phyloP scores from a whole-genome alignment of 2,797 vertebrate species.

The Galaxias olidus region DNA sequence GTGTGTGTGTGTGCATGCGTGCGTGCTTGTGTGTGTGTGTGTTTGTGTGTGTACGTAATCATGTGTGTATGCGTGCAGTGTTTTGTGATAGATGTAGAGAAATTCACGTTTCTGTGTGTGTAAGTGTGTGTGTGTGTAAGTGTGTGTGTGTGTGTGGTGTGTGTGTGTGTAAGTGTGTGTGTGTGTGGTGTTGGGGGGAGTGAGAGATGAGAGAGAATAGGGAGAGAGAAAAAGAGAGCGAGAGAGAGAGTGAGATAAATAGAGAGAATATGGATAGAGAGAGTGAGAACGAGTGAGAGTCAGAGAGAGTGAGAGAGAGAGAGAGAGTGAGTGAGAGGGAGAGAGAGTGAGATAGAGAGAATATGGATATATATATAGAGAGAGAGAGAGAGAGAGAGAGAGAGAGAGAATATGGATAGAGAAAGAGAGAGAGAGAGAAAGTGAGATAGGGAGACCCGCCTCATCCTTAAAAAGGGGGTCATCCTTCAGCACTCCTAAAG shows the following conservation, averaged over 20 bases:
- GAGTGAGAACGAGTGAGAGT: slow-evolving; percentile 1
- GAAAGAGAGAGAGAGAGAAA: neutral
- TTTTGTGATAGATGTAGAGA: no score
- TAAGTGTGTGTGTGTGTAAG: neutral
- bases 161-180: neutral
- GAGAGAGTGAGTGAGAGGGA: neutral
- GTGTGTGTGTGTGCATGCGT: no score
- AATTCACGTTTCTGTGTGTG: no score
- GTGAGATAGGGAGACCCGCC: neutral
- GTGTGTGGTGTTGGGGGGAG: neutral
- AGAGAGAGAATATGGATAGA: slow-evolving; percentile 4
- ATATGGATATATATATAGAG: neutral
- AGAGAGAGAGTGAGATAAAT: no score
- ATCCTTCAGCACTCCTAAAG: no score
- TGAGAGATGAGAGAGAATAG: neutral
- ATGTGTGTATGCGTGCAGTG: slow-evolving; percentile 7
- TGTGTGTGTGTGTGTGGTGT: neutral
- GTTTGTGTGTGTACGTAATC: no score
- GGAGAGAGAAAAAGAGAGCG: neutral
- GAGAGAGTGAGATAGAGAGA: slow-evolving; percentile 7
- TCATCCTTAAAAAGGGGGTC: neutral
- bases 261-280: neutral
- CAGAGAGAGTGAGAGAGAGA: slow-evolving; percentile 8
- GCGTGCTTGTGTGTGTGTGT: no score
- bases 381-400: neutral